Base-by-base conservation (phyloP, 2,113 vertebrate genomes). In the Phrynosoma blainvillii region DNA sequence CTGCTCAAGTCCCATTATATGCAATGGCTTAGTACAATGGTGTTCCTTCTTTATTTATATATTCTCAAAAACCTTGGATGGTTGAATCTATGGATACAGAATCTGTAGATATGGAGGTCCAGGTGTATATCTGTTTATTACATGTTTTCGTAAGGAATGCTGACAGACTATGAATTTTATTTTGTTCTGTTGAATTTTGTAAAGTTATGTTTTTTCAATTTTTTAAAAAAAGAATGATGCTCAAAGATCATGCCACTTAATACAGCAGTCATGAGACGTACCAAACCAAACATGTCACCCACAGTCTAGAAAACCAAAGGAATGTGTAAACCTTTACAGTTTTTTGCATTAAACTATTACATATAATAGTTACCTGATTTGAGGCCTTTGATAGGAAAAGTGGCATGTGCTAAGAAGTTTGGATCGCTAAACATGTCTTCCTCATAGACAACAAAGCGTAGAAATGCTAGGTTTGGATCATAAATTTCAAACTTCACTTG, bases 371-470 rank as follows among this genome's bases (percentile, higher is more conserved):
- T 94, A 99, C 99, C 99, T 94, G 98, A 97, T 89, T 97, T 98
- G 56, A 99, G 94, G 86, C 98, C 98, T 96, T 97, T 99, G 88
- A 99, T 97, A 79, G 99, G 98, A 92, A 98, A 98, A 0, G 98
- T 99, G 86, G 98, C 98, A 0, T 99, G 98, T 68, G 99, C 99
- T 36, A 99, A 96, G 94, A 99, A 99, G 95, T 99, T 99, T 66
- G 99, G 98, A 90, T 99, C 99, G 40, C 99, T 99, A 96, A 99
- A 99, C 97, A 99, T 99, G 91, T 99, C 99, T 89, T 99, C 99
- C 93, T 99, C 99, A 0, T 98, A 98, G 74, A 99, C 98, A 87
- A 98, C 98, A 8, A 99, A 99, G 93, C 98, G 98, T 76, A 99
- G 96, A 88, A 98, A 99, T 0, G 98, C 98, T 5, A 99, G 96